These are phyloP conservation scores for Melinaea menophilus DNA, from an alignment of 2,888 invertebrate genomes.

Conservation along the genomic window DNA sequence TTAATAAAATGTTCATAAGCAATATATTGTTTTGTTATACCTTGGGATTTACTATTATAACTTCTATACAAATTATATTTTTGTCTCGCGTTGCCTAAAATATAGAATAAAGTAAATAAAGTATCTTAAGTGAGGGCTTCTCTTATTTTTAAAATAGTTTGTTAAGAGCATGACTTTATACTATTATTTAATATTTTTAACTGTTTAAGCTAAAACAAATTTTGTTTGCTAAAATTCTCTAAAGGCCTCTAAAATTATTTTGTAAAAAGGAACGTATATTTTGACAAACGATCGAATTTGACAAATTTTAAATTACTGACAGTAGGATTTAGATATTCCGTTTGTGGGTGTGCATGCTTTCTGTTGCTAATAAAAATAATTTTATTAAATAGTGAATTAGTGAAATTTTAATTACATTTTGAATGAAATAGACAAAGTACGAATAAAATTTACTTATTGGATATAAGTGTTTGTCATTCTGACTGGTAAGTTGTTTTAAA, in stretches of 20 bases:
- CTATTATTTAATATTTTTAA: too few species aligned
- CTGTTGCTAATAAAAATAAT: conserved; percentile 19
- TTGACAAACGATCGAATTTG: conserved; percentile 35
- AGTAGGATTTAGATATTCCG: conserved; percentile 49
- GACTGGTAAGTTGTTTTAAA: conserved; percentile 48
- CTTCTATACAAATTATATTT: too few species aligned
- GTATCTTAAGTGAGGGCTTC: too few species aligned
- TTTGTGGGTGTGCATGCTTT: conserved; percentile 50
- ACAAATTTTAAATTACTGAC: conserved; percentile 35
- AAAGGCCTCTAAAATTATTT: background rate
- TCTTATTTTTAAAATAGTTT: too few species aligned
- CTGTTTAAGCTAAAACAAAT: too few species aligned
- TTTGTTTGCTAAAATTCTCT: too few species aligned
- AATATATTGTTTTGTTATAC: too few species aligned
- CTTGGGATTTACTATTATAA: too few species aligned
- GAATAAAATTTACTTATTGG: conserved; percentile 8
- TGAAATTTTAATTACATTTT: conserved; percentile 15
- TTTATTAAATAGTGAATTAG: conserved; percentile 13
- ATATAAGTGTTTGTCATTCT: conserved; percentile 29
- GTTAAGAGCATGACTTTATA: too few species aligned
- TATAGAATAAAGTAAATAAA: too few species aligned
- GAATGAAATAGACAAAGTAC: conserved; percentile 16
- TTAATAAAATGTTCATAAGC: too few species aligned
- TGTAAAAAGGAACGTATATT: conserved; percentile 17
- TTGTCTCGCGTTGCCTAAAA: too few species aligned